phyloP scores from a whole-genome alignment of 2,888 invertebrate genomes.

The Platypus cylindrus region DNA sequence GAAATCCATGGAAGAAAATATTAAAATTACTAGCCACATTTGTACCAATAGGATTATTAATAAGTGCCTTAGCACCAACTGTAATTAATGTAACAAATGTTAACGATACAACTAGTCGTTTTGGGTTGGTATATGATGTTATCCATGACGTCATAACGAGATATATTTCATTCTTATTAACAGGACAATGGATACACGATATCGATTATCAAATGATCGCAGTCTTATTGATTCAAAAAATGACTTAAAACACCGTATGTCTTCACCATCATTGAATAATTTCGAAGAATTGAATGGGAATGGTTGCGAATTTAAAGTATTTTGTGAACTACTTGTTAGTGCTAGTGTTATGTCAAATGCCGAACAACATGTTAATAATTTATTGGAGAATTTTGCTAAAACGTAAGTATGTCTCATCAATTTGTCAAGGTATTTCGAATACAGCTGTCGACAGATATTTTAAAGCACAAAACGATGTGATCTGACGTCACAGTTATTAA shows the following conservation, averaged over 20 bases:
- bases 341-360: constrained; percentile 26
- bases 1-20: constrained; percentile 53
- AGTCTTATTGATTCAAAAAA: constrained; percentile 15
- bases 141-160: not conserved
- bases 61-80: constrained; percentile 57
- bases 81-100: constrained; percentile 44
- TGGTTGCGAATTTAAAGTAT: constrained; percentile 28
- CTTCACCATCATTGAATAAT: constrained; percentile 20
- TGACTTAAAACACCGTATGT: constrained; percentile 17
- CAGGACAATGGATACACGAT: no score
- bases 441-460: no score
- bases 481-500: no score
- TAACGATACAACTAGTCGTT: constrained; percentile 24
- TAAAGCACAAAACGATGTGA: no score
- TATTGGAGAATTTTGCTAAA: constrained; percentile 27
- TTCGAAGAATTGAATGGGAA: constrained; percentile 22
- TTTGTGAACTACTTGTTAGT: constrained; percentile 29
- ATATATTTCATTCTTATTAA: no score
- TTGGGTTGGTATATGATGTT: not conserved
- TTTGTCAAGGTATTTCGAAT: no score
- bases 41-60: constrained; percentile 55
- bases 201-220: constrained; percentile 20
- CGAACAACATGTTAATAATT: constrained; percentile 26
- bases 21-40: constrained; percentile 53
- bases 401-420: constrained; percentile 25